phyloP scores from a whole-genome alignment of 2,797 vertebrate species.

The Macroramphosus scolopax region DNA sequence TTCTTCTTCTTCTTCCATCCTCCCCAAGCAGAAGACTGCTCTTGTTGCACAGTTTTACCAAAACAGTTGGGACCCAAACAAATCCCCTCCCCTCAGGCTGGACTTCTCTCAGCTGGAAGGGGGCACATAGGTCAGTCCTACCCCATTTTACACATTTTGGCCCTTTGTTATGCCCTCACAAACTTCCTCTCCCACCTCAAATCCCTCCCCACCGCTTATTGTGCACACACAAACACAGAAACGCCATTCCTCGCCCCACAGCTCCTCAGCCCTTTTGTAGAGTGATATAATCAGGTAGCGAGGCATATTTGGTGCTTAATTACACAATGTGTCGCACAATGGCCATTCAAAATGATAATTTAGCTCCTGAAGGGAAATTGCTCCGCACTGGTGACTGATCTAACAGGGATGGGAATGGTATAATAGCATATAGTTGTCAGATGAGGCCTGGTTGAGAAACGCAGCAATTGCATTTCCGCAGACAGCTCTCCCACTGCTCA shows the following conservation, averaged over 20 bases:
- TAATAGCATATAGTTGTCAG: slow-evolving; percentile 71
- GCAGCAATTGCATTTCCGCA: slow-evolving; percentile 55
- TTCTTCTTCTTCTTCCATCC: slow-evolving; percentile 39
- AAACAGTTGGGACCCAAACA: slow-evolving; percentile 63
- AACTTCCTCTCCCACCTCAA: slow-evolving; percentile 45
- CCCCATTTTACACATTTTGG: slow-evolving; percentile 56
- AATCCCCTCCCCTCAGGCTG: slow-evolving; percentile 46
- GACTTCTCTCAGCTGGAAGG: slow-evolving; percentile 69
- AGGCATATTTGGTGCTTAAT: slow-evolving; percentile 80
- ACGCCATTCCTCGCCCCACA: slow-evolving; percentile 25
- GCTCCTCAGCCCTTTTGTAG: slow-evolving; percentile 50
- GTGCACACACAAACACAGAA: slow-evolving; percentile 40
- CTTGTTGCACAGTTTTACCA: slow-evolving; percentile 58
- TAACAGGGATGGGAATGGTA: slow-evolving; percentile 63
- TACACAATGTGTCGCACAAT: slow-evolving; percentile 76
- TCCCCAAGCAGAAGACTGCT: slow-evolving; percentile 59
- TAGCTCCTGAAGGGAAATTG: slow-evolving; percentile 75
- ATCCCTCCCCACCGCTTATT: slow-evolving; percentile 39
- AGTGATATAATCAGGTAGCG: slow-evolving; percentile 75
- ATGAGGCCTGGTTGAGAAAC: slow-evolving; percentile 67
- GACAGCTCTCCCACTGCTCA: slow-evolving; percentile 64
- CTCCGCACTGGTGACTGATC: slow-evolving; percentile 71
- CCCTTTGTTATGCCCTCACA: slow-evolving; percentile 53
- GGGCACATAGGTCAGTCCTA: slow-evolving; percentile 63
- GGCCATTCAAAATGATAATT: slow-evolving; percentile 76